A percentile compares a stretch with the other conserved stretches of the same genome.
Conservation (phyloP, 2,113 vertebrate genomes). For the Pungitius pungitius region DNA sequence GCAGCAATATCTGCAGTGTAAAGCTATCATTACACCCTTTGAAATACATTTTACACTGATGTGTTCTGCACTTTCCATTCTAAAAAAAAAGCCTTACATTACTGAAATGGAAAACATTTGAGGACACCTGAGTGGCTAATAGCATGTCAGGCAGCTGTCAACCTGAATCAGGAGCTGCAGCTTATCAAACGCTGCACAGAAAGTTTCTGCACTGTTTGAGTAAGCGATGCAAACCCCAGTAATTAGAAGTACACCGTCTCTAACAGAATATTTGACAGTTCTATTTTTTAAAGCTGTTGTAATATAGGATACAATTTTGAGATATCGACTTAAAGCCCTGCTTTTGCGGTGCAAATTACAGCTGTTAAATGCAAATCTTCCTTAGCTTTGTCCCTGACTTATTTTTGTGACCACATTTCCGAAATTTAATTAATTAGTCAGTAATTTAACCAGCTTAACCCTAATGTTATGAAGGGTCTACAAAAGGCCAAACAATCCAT, state of each 20-base stretch:
- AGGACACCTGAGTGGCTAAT: conserved; percentile 43
- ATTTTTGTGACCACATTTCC: conserved; percentile 37
- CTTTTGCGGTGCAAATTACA: not conserved
- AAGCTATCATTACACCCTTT: conserved; percentile 9
- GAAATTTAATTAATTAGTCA: conserved; percentile 51
- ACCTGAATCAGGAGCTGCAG: conserved; percentile 54
- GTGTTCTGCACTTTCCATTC: conserved; percentile 7
- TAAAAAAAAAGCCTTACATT: conserved; percentile 32
- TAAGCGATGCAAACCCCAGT: conserved; percentile 57
- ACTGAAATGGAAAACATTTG: conserved; percentile 53
- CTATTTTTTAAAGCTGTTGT: conserved; percentile 32
- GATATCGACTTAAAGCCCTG: conserved; percentile 30
- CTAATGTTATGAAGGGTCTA: conserved; percentile 45
- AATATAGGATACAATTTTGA: conserved; percentile 15
- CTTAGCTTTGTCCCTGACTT: not conserved
- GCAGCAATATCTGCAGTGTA: not conserved
- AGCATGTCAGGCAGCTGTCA: conserved; percentile 67
- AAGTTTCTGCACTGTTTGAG: conserved; percentile 56
- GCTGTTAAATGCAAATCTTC: conserved; percentile 8
- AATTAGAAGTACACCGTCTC: conserved; percentile 18
- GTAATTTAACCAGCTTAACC: conserved; percentile 61
- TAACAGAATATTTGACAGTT: conserved; percentile 21
- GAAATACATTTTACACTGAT: conserved; percentile 33
- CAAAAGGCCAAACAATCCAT: conserved; percentile 50
- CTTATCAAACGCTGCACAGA: conserved; percentile 58